Percentiles rank a stretch among this genome's conserved stretches.
Evolutionary conservation across 2,797 vertebrate species (phyloP).

Genomic region (Paedocypris micromegethes): DNA sequence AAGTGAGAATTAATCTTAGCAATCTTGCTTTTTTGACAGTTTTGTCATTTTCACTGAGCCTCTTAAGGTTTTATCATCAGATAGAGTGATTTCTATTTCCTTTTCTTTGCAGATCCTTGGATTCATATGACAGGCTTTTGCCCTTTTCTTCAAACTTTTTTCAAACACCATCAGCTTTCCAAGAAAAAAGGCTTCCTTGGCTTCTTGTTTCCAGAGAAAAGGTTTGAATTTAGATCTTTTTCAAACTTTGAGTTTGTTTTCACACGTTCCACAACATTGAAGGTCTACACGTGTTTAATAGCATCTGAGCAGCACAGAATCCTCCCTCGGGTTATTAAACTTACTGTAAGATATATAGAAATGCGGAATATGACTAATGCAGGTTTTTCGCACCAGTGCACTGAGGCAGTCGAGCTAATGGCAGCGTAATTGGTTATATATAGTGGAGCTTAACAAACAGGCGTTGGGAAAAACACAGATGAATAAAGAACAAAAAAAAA

Average conservation of each 20-base stretch:
- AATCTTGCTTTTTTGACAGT: constrained; percentile 18
- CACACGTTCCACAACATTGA: not conserved
- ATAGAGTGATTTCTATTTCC: constrained; percentile 23
- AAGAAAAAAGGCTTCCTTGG: constrained; percentile 40
- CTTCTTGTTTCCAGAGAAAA: constrained; percentile 45
- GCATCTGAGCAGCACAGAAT: constrained; percentile 7
- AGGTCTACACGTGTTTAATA: not conserved
- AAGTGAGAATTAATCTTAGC: constrained; percentile 3
- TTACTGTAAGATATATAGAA: constrained; percentile 13
- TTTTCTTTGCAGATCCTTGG: constrained; percentile 21
- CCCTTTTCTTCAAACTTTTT: constrained; percentile 1
- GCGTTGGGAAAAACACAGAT: not conserved
- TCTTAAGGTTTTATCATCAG: constrained; percentile 9
- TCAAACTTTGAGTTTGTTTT: not conserved
- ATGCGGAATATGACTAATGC: constrained; percentile 15
- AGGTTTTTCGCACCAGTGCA: constrained; percentile 7
- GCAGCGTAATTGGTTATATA: constrained; percentile 6
- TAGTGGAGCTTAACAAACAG: not conserved
- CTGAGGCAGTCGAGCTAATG: not conserved
- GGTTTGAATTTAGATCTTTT: constrained; percentile 46
- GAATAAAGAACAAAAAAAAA: constrained; percentile 42
- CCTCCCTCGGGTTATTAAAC: constrained; percentile 14
- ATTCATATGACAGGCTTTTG: constrained; percentile 43
- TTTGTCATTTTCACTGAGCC: constrained; percentile 15
- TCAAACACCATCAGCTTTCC: too few species aligned